phyloP scores from a whole-genome alignment of 2,888 invertebrate species.

The Alentia gelatinosa region DNA sequence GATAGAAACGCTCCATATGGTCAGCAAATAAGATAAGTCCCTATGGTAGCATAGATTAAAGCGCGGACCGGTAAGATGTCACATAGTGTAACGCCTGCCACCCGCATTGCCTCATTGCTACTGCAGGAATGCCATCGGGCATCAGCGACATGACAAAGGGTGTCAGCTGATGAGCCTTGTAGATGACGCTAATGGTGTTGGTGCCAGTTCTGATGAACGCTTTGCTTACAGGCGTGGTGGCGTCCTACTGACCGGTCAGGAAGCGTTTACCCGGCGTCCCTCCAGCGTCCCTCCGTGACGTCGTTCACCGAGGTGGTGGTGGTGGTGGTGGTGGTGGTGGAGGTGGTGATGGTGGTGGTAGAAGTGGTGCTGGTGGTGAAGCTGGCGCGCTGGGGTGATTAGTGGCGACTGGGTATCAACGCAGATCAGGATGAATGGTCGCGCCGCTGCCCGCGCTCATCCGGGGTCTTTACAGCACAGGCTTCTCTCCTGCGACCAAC shows the following conservation, averaged over 20 bases:
- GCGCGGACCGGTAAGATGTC: no score
- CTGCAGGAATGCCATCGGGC: neutral
- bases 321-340: neutral
- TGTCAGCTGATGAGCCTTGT: neutral
- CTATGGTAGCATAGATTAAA: no score
- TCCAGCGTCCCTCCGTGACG: neutral
- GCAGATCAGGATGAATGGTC: conserved; percentile 35
- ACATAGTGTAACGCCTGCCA: neutral
- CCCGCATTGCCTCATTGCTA: neutral
- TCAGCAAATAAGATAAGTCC: no score
- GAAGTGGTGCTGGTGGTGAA: neutral
- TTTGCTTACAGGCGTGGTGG: neutral
- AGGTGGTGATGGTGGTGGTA: neutral
- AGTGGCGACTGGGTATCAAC: neutral
- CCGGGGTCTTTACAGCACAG: conserved; percentile 36
- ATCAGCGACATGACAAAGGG: neutral
- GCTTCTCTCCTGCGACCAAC: neutral
- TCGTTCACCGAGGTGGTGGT: neutral
- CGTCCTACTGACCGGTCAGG: neutral
- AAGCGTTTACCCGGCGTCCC: neutral
- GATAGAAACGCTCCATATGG: no score
- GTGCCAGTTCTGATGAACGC: neutral
- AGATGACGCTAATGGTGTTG: neutral
- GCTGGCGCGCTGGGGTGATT: conserved; percentile 5
- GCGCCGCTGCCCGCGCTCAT: neutral